Evolutionary conservation across 2,888 invertebrate species (phyloP).

Genomic region (Muscina levida): DNA sequence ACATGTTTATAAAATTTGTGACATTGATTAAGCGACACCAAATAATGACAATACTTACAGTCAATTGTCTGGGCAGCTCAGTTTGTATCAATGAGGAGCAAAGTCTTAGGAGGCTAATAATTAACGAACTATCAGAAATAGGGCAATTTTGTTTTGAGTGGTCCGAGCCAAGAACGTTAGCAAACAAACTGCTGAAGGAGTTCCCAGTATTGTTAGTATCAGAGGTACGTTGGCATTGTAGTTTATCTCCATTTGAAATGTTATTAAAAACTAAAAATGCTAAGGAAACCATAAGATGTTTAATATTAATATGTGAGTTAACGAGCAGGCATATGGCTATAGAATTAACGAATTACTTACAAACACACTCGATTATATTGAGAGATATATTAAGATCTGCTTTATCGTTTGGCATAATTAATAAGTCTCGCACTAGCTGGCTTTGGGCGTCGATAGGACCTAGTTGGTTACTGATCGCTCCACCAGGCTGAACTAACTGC

Average conservation of each 20-base stretch:
- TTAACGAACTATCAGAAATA: constrained; percentile 86
- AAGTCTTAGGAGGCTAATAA: constrained; percentile 86
- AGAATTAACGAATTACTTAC: constrained; percentile 77
- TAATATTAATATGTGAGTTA: background rate
- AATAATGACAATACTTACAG: constrained; percentile 71
- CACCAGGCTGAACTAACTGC: constrained; percentile 86
- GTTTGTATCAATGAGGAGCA: constrained; percentile 84
- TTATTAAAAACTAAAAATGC: constrained; percentile 81
- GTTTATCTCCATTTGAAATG: constrained; percentile 81
- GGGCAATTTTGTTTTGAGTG: constrained; percentile 83
- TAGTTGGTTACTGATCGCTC: constrained; percentile 83
- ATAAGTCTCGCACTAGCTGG: constrained; percentile 85
- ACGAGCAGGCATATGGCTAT: too few relatives aligned
- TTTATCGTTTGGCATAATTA: constrained; percentile 83
- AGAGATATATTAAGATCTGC: constrained; percentile 87
- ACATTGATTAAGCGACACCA: background rate
- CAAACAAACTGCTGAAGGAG: constrained; percentile 88
- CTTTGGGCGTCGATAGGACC: constrained; percentile 89
- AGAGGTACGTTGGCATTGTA: constrained; percentile 82
- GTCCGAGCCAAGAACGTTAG: constrained; percentile 85
- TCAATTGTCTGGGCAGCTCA: constrained; percentile 81
- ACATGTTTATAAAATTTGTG: too few relatives aligned
- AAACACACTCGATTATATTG: constrained; percentile 87
- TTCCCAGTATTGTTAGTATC: constrained; percentile 81
- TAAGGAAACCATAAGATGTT: constrained; percentile 66